Base-by-base conservation (phyloP, 2,797 vertebrate species). In the Orientallactaga sibirica region DNA sequence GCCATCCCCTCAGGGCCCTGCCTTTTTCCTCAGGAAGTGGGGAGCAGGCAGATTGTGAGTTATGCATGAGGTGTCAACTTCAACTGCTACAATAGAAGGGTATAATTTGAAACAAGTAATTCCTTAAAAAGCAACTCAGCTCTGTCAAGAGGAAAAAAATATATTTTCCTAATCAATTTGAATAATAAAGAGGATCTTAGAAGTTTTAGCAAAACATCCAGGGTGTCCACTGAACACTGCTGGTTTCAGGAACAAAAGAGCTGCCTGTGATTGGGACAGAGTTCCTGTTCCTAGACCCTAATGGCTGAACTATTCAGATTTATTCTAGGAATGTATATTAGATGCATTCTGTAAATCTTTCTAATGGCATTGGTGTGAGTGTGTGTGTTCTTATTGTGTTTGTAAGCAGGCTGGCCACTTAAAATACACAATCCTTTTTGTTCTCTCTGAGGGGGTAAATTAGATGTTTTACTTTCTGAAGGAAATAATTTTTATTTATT, bases 131-230 rank as follows among this genome's bases (percentile, higher is more conserved):
- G 86, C 95, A 95, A 90, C 79, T 79, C 93, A 7, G 80, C 61
- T 95, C 86, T 77, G 81, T 92, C 71, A 78, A 79, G 92, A 83
- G 90, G 48, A 48, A 48, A 81, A 89, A 93, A 94, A 87, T 71
- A n/a, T 78, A 94, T 85, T 96, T 96, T 92, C 55, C 92, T 43
- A 88, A 89, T 84, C 89, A 70, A 75, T 92, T 67, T 91, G 86
- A 88, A 79, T 93, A 88, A 86, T 43, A 76, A 93, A 92, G 85
- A 92, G 78, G 70, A 71, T 82, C 43, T 88, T 52, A 81, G 94
- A 94, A 80, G 48, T 81, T 87, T 87, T 83, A 96, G 71, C 78
- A 33, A 58, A 88, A 29, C 67, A 61, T 7, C 64, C 75, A 68
- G 73, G n/a, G 75, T 20, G 22, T 55, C 74, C 70, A 33, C 71